Conservation (phyloP, 30 jellyfish, hydroid and myxozoan species). For the Cassiopea xamachana region DNA sequence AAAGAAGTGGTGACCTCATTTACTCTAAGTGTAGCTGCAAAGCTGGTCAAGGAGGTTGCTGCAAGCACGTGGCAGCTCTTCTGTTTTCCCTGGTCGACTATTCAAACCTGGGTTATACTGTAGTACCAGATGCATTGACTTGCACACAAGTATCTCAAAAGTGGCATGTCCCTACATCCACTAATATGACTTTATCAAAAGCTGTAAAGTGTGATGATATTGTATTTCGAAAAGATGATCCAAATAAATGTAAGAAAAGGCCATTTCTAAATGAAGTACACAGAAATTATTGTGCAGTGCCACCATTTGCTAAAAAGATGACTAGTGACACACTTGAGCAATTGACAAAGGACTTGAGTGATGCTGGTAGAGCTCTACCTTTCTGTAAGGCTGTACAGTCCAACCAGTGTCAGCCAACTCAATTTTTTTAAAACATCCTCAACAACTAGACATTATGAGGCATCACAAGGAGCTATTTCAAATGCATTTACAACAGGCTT, state of each 20-base stretch:
- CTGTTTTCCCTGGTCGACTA: slow-evolving; percentile 30
- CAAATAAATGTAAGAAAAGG: slow-evolving; percentile 6
- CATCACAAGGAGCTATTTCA: background rate
- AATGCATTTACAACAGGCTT: slow-evolving; percentile 6
- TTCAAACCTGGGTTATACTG: background rate
- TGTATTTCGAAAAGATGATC: slow-evolving; percentile 1
- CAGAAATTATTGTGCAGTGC: slow-evolving; percentile 8
- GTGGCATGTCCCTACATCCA: slow-evolving; percentile 12
- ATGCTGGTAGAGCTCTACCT: slow-evolving; percentile 10
- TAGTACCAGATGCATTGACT: slow-evolving; percentile 17
- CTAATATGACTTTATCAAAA: slow-evolving; percentile 23
- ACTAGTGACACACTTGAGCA: background rate
- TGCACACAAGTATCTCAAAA: slow-evolving; percentile 35
- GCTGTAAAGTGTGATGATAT: slow-evolving; percentile 26
- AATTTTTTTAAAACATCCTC: slow-evolving; percentile 53
- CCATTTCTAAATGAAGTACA: slow-evolving; percentile 4
- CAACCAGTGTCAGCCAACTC: slow-evolving; percentile 66
- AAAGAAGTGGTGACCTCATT: slow-evolving; percentile 24
- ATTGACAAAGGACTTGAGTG: slow-evolving; percentile 12
- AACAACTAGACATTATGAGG: slow-evolving; percentile 12
- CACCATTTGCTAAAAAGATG: slow-evolving; percentile 15
- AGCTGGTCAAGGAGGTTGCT: slow-evolving; percentile 70
- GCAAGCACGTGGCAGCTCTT: slow-evolving; percentile 65
- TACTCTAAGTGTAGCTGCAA: slow-evolving; percentile 18
- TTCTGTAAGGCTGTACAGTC: slow-evolving; percentile 7